phyloP scores from a whole-genome alignment of 2,113 vertebrate genomes.

The Galeopterus variegatus region DNA sequence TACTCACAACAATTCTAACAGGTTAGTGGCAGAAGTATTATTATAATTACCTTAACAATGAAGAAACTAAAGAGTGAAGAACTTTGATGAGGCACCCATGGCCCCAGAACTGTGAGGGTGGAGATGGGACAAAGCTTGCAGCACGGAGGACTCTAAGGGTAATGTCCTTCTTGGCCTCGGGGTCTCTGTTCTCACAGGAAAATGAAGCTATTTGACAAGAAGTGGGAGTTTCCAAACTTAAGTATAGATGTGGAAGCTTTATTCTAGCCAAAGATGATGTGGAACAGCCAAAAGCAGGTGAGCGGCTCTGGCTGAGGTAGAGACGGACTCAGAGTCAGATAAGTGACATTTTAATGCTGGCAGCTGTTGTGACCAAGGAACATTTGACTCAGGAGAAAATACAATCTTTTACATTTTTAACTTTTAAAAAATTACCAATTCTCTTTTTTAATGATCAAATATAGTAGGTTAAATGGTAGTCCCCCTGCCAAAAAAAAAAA shows the following conservation, averaged over 20 bases:
- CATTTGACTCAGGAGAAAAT: conserved; percentile 20
- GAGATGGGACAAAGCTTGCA: neutral
- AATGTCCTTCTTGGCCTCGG: neutral
- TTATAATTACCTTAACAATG: neutral
- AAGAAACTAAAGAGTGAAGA: neutral
- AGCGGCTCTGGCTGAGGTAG: neutral
- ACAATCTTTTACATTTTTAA: neutral
- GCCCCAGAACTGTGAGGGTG: neutral
- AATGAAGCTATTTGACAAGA: conserved; percentile 18
- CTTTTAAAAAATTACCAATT: neutral
- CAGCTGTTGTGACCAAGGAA: conserved; percentile 18
- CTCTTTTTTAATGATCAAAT: conserved; percentile 39
- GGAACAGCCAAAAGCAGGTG: neutral
- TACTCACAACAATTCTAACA: conserved; percentile 14
- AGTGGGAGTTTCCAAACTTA: neutral
- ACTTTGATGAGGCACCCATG: neutral
- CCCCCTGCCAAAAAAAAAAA: neutral
- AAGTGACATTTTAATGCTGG: neutral
- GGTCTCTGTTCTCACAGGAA: conserved; percentile 15
- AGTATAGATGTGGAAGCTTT: neutral
- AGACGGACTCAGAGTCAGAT: neutral
- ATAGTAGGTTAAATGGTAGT: neutral
- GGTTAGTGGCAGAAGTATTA: neutral
- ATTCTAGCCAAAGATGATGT: neutral
- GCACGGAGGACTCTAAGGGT: neutral